These are phyloP conservation scores for Athene noctua DNA, from an alignment of 2,113 vertebrate species.

Conservation along the genomic window DNA sequence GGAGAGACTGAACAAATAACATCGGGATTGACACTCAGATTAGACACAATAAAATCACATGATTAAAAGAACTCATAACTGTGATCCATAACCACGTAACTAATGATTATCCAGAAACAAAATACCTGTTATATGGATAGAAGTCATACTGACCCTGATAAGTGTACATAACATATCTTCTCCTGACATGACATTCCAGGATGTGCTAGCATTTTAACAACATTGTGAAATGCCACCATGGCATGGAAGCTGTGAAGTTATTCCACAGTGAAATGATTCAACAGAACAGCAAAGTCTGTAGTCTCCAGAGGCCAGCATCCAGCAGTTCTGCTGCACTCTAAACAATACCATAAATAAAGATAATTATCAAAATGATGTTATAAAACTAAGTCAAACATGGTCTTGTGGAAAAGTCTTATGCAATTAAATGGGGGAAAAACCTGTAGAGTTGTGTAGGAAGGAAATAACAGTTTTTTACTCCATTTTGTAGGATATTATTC, in stretches of 20 bases:
- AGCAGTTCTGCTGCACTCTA: not conserved
- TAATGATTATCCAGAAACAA: not conserved
- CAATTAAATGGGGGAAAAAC: not conserved
- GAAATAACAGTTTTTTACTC: not conserved
- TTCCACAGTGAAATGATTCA: not conserved
- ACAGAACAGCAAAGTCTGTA: not conserved
- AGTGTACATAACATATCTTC: not conserved
- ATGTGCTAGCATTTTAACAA: not conserved
- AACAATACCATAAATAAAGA: conserved; percentile 10
- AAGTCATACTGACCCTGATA: not conserved
- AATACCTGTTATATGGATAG: not conserved
- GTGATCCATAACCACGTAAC: not conserved
- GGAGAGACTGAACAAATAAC: not conserved
- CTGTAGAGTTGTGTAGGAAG: not conserved
- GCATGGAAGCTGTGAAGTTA: not conserved
- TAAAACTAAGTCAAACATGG: not conserved
- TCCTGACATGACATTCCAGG: not conserved
- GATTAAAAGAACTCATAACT: not conserved
- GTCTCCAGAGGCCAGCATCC: not conserved
- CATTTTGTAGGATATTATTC: not conserved
- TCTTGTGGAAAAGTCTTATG: not conserved
- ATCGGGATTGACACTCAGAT: not conserved
- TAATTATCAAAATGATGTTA: not conserved
- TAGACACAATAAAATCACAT: not conserved
- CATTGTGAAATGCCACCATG: not conserved